These are phyloP conservation scores for Pterocles burchelli DNA, from an alignment of 2,113 vertebrate species.

Conservation along the genomic window DNA sequence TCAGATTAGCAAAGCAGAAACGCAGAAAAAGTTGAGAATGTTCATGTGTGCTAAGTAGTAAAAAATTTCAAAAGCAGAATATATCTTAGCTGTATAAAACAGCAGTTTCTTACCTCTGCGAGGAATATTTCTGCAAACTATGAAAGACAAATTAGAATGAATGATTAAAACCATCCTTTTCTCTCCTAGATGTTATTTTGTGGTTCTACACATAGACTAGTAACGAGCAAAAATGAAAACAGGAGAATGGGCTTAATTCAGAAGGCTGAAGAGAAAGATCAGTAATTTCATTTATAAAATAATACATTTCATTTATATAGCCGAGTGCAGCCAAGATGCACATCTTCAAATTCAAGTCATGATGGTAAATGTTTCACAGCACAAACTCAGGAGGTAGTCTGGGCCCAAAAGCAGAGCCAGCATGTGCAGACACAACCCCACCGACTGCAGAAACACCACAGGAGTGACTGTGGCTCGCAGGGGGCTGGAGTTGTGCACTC, in stretches of 20 bases:
- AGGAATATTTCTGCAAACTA: neutral
- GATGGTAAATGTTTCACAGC: neutral
- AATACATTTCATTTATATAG: neutral
- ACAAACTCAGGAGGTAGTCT: neutral
- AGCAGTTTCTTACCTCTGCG: neutral
- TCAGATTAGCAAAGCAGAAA: neutral
- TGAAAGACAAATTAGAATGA: neutral
- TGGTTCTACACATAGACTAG: neutral
- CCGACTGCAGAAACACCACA: fast-evolving
- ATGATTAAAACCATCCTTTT: neutral
- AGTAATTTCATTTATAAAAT: neutral
- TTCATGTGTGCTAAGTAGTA: neutral
- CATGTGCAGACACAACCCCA: neutral
- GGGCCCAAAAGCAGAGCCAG: neutral
- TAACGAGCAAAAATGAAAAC: neutral
- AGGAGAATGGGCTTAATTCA: neutral
- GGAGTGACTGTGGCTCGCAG: fast-evolving
- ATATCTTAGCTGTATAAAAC: neutral
- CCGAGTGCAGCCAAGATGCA: fast-evolving
- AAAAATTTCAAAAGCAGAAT: neutral
- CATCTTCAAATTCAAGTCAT: neutral
- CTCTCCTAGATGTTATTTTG: neutral
- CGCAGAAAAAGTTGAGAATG: neutral
- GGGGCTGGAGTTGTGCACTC: neutral
- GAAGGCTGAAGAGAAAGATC: neutral